Evolutionary conservation across 2,113 vertebrate species (phyloP).

Genomic region (Eudorcas thomsonii): DNA sequence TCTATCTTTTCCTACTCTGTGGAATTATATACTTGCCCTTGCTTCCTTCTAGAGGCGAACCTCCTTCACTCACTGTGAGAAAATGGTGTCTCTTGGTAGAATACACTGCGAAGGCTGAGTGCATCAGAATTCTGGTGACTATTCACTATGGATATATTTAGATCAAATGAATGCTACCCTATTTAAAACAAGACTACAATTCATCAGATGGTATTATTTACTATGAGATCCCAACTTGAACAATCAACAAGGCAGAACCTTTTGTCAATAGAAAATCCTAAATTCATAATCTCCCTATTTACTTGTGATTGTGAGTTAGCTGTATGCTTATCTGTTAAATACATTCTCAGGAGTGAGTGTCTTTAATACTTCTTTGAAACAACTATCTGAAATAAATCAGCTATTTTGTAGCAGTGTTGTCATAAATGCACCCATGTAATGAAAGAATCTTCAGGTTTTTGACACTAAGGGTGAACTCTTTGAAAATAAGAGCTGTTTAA

Average conservation of each 20-base stretch:
- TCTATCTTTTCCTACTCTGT: conserved; percentile 11
- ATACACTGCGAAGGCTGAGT: conserved; percentile 55
- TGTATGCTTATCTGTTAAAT: not conserved
- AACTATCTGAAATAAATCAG: not conserved
- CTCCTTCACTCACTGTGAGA: conserved; percentile 39
- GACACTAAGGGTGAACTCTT: not conserved
- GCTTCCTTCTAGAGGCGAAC: conserved; percentile 31
- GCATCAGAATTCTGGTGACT: conserved; percentile 49
- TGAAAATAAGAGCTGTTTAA: not conserved
- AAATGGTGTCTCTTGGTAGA: conserved; percentile 62
- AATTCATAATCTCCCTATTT: not conserved
- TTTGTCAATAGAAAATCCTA: conserved; percentile 11
- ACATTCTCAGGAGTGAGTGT: not conserved
- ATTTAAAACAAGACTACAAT: conserved; percentile 43
- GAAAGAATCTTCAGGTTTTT: not conserved
- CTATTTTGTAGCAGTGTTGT: not conserved
- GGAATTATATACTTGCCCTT: conserved; percentile 35
- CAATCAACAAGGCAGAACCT: conserved; percentile 4
- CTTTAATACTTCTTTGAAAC: not conserved
- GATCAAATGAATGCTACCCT: conserved; percentile 58
- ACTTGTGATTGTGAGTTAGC: not conserved
- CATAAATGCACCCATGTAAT: not conserved
- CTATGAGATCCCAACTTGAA: not conserved
- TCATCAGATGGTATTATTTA: conserved; percentile 44
- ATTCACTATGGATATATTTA: conserved; percentile 73